Conservation (phyloP, 2,888 invertebrate genomes). For the Acronicta aceris region DNA sequence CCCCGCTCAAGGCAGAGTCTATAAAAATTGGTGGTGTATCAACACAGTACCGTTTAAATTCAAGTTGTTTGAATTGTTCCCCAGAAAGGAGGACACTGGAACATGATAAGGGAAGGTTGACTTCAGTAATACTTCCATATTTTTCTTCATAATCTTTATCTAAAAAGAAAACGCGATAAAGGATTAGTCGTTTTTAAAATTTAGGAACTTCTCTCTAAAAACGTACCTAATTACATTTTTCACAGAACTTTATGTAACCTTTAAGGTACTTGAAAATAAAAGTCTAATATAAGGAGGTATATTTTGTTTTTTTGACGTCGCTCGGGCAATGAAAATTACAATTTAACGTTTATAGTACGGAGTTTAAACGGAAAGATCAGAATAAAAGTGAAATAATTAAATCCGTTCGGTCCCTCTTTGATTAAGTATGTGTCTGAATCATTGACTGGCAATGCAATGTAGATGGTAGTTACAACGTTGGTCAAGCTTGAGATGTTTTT, state of each 20-base stretch:
- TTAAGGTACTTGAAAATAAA: too few relatives aligned
- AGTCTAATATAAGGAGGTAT: too few relatives aligned
- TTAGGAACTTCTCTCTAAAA: too few relatives aligned
- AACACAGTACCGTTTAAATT: conserved; percentile 52
- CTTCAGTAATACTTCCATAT: conserved; percentile 23
- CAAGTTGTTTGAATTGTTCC: conserved; percentile 35
- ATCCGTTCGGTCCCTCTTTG: conserved; percentile 10
- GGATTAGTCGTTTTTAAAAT: conserved; percentile 11
- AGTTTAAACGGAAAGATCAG: conserved; percentile 3
- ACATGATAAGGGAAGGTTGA: conserved; percentile 32
- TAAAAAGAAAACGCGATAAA: conserved; percentile 28
- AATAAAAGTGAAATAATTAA: conserved; percentile 25
- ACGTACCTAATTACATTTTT: too few relatives aligned
- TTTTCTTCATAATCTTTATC: conserved; percentile 33
- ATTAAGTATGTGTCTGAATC: background rate
- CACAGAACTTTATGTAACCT: too few relatives aligned
- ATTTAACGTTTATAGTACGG: conserved; percentile 29
- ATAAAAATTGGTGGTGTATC: conserved; percentile 61
- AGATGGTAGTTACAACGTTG: background rate
- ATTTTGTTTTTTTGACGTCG: conserved; percentile 11
- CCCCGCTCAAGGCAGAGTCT: conserved; percentile 45
- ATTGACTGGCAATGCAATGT: background rate
- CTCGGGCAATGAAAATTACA: conserved; percentile 30
- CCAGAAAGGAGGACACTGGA: conserved; percentile 33
- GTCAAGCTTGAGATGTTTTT: conserved; percentile 1